Conservation (phyloP, 2,797 vertebrate species). For the Eurystomus glaucurus region DNA sequence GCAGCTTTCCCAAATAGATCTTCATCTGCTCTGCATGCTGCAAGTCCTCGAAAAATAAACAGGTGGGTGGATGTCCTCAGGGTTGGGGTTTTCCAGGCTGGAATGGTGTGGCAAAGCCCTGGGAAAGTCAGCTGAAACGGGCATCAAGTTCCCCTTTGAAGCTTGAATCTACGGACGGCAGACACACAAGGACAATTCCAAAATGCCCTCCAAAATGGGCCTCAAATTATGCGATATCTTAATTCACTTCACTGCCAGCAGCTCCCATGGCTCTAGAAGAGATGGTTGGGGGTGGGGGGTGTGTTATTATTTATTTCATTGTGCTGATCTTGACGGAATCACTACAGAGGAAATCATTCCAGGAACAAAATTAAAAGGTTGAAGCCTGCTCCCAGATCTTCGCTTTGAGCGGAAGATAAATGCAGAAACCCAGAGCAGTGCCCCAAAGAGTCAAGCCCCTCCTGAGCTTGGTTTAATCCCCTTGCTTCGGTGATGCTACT, state of each 20-base stretch:
- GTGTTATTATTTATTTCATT: not conserved
- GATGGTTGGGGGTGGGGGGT: accelerated
- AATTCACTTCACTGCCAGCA: not conserved
- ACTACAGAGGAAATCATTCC: not conserved
- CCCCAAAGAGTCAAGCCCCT: not conserved
- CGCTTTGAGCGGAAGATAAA: not conserved
- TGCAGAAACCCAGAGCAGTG: not conserved
- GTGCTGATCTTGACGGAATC: not conserved
- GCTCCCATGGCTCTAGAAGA: not conserved
- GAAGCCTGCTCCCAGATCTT: accelerated
- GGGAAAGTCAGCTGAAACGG: not conserved
- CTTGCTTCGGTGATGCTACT: not conserved
- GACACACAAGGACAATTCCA: accelerated
- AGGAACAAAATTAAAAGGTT: not conserved
- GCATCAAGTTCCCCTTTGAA: not conserved
- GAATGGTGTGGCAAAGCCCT: not conserved
- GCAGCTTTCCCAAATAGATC: not conserved
- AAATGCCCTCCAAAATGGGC: not conserved
- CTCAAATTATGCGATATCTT: accelerated
- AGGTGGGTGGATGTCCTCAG: not conserved
- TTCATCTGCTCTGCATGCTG: not conserved
- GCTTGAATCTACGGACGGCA: accelerated
- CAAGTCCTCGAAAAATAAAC: not conserved
- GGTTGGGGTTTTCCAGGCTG: not conserved
- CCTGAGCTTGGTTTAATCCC: not conserved